Evolutionary conservation across 2,797 vertebrate genomes (phyloP).

Genomic region (Gorsachius magnificus): DNA sequence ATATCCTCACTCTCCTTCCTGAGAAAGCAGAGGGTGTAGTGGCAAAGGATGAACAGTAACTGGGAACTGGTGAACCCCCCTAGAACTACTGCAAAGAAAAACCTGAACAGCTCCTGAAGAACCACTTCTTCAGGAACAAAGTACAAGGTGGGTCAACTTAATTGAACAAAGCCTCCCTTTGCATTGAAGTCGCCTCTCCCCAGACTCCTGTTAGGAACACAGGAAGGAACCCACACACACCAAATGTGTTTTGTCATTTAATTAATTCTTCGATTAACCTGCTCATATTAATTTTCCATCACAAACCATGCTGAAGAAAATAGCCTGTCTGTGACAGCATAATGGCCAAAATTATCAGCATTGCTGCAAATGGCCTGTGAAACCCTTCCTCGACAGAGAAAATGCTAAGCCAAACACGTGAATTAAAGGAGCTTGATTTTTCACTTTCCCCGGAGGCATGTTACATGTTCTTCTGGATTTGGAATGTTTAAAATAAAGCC

Average conservation of each 20-base stretch:
- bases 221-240: not conserved
- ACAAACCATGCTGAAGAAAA: not conserved
- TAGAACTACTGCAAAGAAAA: not conserved
- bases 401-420: not conserved
- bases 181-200: not conserved
- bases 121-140: not conserved
- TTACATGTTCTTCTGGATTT: not conserved
- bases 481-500: not conserved
- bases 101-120: not conserved
- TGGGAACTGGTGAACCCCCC: not conserved
- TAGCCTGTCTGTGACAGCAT: not conserved
- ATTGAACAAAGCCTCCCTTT: not conserved
- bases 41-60: not conserved
- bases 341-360: rapidly evolving
- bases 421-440: not conserved
- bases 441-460: not conserved
- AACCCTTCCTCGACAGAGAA: not conserved
- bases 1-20: not conserved
- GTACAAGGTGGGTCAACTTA: not conserved
- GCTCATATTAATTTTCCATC: not conserved
- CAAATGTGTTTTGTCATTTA: not conserved
- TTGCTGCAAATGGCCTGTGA: rapidly evolving
- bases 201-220: not conserved
- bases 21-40: not conserved
- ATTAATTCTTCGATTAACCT: not conserved